Conservation (phyloP, 1,140 invertebrate genomes). For the Drosophila murphyi region DNA sequence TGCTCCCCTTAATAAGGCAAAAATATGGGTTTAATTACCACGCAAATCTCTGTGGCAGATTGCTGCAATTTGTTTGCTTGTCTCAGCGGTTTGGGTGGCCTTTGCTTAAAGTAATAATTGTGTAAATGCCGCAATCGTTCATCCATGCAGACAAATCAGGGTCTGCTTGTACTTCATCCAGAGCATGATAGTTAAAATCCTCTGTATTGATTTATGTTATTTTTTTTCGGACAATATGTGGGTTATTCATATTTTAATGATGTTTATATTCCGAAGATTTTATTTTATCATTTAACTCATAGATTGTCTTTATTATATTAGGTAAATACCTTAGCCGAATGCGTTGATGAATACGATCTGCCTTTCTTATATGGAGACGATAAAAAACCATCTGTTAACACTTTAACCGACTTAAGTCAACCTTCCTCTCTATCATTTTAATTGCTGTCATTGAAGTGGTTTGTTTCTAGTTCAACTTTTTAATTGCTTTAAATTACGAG, state of each 20-base stretch:
- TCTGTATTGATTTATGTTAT: slow-evolving; percentile 14
- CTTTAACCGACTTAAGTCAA: too few species aligned
- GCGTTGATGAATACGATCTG: too few species aligned
- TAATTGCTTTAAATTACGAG: slow-evolving; percentile 51
- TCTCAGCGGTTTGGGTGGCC: slow-evolving; percentile 30
- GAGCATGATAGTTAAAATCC: background rate
- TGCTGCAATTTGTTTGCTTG: slow-evolving; percentile 40
- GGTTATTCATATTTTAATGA: background rate
- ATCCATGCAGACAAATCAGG: slow-evolving; percentile 31
- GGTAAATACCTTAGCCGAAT: too few species aligned
- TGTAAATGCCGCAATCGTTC: slow-evolving; percentile 24
- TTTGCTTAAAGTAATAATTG: slow-evolving; percentile 11
- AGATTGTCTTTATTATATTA: too few species aligned
- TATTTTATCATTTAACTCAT: background rate
- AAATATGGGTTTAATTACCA: slow-evolving; percentile 54
- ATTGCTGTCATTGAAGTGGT: background rate
- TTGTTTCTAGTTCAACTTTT: slow-evolving; percentile 9
- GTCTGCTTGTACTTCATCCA: background rate
- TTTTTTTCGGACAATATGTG: slow-evolving; percentile 8
- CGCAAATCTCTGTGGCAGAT: slow-evolving; percentile 1
- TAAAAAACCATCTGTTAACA: too few species aligned
- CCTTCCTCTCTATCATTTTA: background rate
- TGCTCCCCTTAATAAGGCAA: slow-evolving; percentile 1
- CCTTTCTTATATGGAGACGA: too few species aligned
- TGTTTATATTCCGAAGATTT: background rate